A percentile compares a stretch with the other conserved stretches of the same genome.
phyloP scores from a whole-genome alignment of 2,113 vertebrate genomes.

The Thomomys bottae region DNA sequence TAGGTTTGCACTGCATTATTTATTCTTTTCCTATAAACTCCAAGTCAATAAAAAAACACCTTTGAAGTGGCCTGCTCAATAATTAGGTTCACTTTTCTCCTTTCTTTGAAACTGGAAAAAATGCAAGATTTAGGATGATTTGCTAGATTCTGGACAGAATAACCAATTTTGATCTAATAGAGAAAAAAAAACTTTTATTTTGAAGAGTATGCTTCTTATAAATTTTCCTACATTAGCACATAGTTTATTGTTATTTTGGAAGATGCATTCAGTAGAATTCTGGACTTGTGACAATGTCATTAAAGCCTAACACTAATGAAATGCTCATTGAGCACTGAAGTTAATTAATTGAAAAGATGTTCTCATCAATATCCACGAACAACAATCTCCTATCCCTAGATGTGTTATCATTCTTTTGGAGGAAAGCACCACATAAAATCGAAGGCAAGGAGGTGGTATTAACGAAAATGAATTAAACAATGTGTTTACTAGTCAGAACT shows the following conservation, averaged over 20 bases:
- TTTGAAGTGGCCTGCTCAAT: constrained; percentile 44
- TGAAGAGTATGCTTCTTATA: constrained; percentile 36
- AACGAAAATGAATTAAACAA: constrained; percentile 29
- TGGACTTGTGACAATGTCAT: constrained; percentile 19
- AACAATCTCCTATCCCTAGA: neutral
- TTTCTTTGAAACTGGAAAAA: constrained; percentile 60
- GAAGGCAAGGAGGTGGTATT: neutral
- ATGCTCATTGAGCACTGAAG: neutral
- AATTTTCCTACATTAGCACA: constrained; percentile 23
- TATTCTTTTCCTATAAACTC: constrained; percentile 57
- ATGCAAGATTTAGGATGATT: constrained; percentile 35
- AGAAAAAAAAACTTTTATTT: constrained; percentile 27
- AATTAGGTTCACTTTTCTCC: constrained; percentile 27
- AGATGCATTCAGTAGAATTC: constrained; percentile 3
- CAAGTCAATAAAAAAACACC: constrained; percentile 47
- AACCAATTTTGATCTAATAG: neutral
- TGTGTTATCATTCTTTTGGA: neutral
- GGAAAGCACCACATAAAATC: neutral
- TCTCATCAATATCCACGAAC: neutral
- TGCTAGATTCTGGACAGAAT: neutral
- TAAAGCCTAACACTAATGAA: constrained; percentile 34
- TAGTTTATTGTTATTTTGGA: neutral
- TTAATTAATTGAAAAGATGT: constrained; percentile 5
- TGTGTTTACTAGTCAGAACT: neutral
- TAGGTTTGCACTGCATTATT: constrained; percentile 53